Percentiles rank a stretch among this genome's conserved stretches.
These are phyloP conservation scores for Aelia acuminata DNA, from an alignment of 2,888 invertebrate species.

Conservation along the genomic window DNA sequence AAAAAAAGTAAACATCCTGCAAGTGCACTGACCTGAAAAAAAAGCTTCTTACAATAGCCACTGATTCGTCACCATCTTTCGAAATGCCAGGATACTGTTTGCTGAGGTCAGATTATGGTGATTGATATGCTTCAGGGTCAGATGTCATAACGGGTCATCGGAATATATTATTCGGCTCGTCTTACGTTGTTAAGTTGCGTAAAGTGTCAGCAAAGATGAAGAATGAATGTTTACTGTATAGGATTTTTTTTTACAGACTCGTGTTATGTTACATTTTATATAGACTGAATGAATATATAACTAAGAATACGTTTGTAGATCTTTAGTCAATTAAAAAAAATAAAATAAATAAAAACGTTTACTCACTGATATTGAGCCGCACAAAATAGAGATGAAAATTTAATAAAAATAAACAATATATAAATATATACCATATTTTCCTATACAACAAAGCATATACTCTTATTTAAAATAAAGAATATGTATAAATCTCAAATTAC, in stretches of 20 bases:
- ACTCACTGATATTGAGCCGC: no score
- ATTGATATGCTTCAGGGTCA: background rate
- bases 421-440: no score
- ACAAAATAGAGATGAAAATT: no score
- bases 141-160: background rate
- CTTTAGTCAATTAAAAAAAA: no score
- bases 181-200: background rate
- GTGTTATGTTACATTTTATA: background rate
- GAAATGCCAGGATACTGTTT: background rate
- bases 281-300: background rate
- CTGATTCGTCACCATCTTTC: background rate
- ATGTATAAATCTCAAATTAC: no score
- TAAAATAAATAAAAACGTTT: no score
- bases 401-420: no score
- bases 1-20: no score
- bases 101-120: background rate
- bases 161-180: background rate
- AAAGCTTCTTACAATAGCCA: background rate
- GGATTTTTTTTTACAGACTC: background rate
- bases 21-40: background rate
- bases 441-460: no score
- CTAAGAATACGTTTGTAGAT: background rate
- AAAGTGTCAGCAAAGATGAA: conserved; percentile 1
- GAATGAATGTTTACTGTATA: background rate
- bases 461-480: no score